These are phyloP conservation scores for Abrostola tripartita DNA, from an alignment of 2,888 invertebrate species.

Conservation along the genomic window DNA sequence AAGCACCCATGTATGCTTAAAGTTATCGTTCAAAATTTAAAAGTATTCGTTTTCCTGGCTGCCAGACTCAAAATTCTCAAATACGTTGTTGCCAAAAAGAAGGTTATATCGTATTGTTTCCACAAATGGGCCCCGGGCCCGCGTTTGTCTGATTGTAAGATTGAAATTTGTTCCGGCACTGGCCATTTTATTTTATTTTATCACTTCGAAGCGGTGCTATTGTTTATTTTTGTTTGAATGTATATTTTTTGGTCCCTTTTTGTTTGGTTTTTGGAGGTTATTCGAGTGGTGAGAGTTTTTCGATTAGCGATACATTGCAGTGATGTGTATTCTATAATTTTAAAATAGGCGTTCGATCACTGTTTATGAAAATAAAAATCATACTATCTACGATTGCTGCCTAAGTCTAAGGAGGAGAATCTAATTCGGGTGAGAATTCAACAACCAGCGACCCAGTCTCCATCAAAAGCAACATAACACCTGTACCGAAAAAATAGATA, in stretches of 20 bases:
- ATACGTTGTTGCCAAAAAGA: constrained; percentile 60
- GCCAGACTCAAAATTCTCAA: constrained; percentile 15
- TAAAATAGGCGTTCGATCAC: too few relatives aligned
- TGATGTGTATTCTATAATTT: constrained; percentile 28
- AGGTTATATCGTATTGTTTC: constrained; percentile 75
- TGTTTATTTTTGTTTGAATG: constrained; percentile 44
- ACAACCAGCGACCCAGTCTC: too few relatives aligned
- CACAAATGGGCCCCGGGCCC: constrained; percentile 71
- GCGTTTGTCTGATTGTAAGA: constrained; percentile 68
- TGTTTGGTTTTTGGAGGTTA: constrained; percentile 32
- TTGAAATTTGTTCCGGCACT: constrained; percentile 80
- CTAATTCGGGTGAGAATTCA: too few relatives aligned
- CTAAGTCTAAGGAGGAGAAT: too few relatives aligned
- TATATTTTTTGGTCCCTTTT: constrained; percentile 37
- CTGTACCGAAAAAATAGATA: too few relatives aligned
- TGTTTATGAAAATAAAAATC: too few relatives aligned
- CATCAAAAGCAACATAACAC: too few relatives aligned
- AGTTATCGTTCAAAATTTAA: background rate
- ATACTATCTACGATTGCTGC: too few relatives aligned
- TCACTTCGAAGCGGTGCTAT: constrained; percentile 35
- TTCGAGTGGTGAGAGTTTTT: constrained; percentile 26
- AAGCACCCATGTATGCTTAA: background rate
- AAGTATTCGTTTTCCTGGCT: background rate
- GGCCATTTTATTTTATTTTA: constrained; percentile 78
- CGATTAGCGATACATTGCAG: constrained; percentile 5